Conservation (phyloP, 2,888 invertebrate genomes). For the Phortica okadai region DNA sequence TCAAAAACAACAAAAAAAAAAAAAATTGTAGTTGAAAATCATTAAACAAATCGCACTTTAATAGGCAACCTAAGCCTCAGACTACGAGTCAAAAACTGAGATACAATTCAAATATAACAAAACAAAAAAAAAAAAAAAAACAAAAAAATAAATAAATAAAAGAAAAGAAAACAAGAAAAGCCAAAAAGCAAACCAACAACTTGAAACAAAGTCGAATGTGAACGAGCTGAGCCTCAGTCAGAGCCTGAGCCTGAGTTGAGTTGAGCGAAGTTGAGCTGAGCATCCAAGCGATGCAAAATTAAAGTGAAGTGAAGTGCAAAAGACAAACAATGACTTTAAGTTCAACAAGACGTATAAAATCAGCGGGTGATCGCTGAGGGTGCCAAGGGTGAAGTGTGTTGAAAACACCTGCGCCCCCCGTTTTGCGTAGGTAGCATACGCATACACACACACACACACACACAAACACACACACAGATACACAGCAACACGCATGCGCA, state of each 20-base stretch:
- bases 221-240: slow-evolving; percentile 42
- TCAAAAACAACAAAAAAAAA: not conserved
- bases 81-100: slow-evolving; percentile 33
- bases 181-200: slow-evolving; percentile 9
- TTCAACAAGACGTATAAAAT: slow-evolving; percentile 50
- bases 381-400: not conserved
- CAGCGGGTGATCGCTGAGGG: not conserved
- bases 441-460: no score
- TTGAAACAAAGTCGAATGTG: slow-evolving; percentile 43
- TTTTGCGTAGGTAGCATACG: not conserved
- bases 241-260: slow-evolving; percentile 18
- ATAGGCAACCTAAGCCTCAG: slow-evolving; percentile 57
- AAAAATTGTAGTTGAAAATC: slow-evolving; percentile 65
- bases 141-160: slow-evolving; percentile 41
- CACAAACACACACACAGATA: no score
- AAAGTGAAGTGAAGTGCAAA: slow-evolving; percentile 61
- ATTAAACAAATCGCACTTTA: slow-evolving; percentile 75
- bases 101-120: slow-evolving; percentile 23
- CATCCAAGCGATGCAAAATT: slow-evolving; percentile 70
- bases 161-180: slow-evolving; percentile 1
- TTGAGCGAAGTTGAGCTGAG: slow-evolving; percentile 36
- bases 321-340: slow-evolving; percentile 60
- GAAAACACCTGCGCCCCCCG: not conserved
- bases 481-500: not conserved
- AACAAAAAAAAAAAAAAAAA: no score